phyloP scores from a whole-genome alignment of 2,797 vertebrate genomes.

The Acanthurus leucopareius region DNA sequence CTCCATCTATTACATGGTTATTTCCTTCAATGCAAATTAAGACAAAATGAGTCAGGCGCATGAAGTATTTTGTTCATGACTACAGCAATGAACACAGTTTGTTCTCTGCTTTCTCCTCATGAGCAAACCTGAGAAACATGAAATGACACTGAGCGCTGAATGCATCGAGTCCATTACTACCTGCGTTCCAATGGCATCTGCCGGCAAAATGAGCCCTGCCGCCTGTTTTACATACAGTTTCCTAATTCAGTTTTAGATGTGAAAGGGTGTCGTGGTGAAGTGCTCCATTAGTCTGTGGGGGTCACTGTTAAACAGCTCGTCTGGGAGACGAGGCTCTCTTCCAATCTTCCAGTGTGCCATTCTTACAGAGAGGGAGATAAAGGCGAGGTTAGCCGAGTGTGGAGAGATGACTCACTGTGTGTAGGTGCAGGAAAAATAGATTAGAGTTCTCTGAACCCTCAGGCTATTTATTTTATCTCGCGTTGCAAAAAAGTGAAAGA shows the following conservation, averaged over 20 bases:
- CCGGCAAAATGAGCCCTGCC: slow-evolving; percentile 13
- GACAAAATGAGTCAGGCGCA: slow-evolving; percentile 5
- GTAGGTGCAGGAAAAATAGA: slow-evolving; percentile 77
- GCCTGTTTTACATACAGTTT: slow-evolving; percentile 44
- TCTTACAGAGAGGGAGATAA: slow-evolving; percentile 49
- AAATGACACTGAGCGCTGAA: slow-evolving; percentile 2
- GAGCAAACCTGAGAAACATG: neutral
- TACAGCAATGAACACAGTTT: neutral
- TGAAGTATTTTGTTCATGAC: neutral
- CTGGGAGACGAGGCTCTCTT: slow-evolving; percentile 56
- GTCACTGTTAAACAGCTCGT: slow-evolving; percentile 63
- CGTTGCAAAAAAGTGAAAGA: slow-evolving; percentile 47
- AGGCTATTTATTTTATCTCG: slow-evolving; percentile 64
- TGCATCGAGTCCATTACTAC: slow-evolving; percentile 20
- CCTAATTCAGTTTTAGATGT: slow-evolving; percentile 49
- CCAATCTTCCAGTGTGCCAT: slow-evolving; percentile 49
- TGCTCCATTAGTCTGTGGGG: slow-evolving; percentile 57
- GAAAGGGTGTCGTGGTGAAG: slow-evolving; percentile 51
- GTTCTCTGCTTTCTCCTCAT: neutral
- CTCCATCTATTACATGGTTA: neutral
- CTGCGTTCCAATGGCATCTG: slow-evolving; percentile 29
- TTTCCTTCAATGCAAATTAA: slow-evolving; percentile 14
- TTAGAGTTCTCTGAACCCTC: slow-evolving; percentile 63
- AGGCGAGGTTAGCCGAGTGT: slow-evolving; percentile 65
- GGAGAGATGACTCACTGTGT: slow-evolving; percentile 76